Base-by-base conservation (phyloP, 2,113 vertebrate genomes). In the Stercorarius parasiticus region DNA sequence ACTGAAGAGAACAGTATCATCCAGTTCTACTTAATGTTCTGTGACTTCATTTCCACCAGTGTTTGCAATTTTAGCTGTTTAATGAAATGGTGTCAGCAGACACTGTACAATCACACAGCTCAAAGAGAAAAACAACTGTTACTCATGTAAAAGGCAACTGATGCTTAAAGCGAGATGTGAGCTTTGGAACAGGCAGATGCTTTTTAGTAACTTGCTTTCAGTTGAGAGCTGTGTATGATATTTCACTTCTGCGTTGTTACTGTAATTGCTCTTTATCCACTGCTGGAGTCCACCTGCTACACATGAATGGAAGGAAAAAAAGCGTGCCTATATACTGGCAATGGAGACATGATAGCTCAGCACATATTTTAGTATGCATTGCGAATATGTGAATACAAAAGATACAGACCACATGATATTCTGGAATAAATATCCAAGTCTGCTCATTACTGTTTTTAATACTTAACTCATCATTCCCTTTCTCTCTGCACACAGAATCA, bases 391-490 rank as follows among this genome's bases (percentile, higher is more conserved):
- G 69, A 88, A 70, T 58, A 91, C 80, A 81, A 95, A 88, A 95
- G 72, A 55, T 74, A 83, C 2, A 0, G 22, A n/a, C 26, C 72
- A 78, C 47, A 45, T 81, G 69, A 70, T 86, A 84, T 81, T 94
- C 88, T 47, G 92, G 69, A 95, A 91, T 78, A 92, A 92, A 79
- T 88, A 91, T 58, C 74, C 23, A 84, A 58, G 61, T 90, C 70
- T 87, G 71, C 30, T 85, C 47, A 47, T 79, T 74, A 71, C 69
- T 76, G 45, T 1, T 59, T 95, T 71, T 86, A 91, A 83, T 62
- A 91, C 71, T 80, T 77, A 90, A 90, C 77, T 96, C 86, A 92
- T 96, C 64, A 78, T 38, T 82, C 47, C 81, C 38, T 86, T 95
- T 93, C 72, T 82, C 45, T 83, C 84, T 74, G 65, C 42, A 34